A percentile compares a stretch with the other conserved stretches of the same genome.
Conservation (phyloP, 2,113 vertebrate species). For the Globicephala melas region DNA sequence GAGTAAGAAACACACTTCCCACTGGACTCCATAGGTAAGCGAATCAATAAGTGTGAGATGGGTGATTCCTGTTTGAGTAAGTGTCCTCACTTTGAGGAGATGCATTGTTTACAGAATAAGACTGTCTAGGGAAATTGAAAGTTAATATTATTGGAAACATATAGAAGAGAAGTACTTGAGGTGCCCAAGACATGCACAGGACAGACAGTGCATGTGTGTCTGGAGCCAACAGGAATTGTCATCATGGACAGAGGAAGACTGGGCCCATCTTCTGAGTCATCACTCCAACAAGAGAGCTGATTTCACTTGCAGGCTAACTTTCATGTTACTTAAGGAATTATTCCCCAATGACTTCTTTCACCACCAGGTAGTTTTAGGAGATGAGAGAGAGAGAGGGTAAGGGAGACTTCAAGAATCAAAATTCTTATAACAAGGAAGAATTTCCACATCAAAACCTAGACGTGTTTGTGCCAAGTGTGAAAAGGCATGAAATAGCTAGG, state of each 20-base stretch:
- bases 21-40: background rate
- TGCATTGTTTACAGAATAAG: background rate
- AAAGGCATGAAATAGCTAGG: constrained; percentile 58
- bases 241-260: background rate
- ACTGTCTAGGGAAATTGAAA: background rate
- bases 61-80: background rate
- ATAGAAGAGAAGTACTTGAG: background rate
- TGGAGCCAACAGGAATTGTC: background rate
- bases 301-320: background rate
- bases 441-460: constrained; percentile 52
- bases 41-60: background rate
- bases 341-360: constrained; percentile 14
- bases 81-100: background rate
- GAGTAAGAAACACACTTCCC: background rate
- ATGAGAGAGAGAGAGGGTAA: background rate
- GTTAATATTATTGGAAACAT: background rate
- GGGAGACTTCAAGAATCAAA: background rate
- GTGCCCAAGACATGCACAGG: background rate
- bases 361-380: constrained; percentile 3
- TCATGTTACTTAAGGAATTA: background rate
- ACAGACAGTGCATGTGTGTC: rapidly evolving
- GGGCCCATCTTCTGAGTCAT: background rate
- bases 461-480: constrained; percentile 44
- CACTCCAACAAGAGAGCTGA: background rate
- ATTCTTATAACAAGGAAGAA: constrained; percentile 29